Evolutionary conservation across 2,797 vertebrate genomes (phyloP).

Genomic region (Lagodon rhomboides): DNA sequence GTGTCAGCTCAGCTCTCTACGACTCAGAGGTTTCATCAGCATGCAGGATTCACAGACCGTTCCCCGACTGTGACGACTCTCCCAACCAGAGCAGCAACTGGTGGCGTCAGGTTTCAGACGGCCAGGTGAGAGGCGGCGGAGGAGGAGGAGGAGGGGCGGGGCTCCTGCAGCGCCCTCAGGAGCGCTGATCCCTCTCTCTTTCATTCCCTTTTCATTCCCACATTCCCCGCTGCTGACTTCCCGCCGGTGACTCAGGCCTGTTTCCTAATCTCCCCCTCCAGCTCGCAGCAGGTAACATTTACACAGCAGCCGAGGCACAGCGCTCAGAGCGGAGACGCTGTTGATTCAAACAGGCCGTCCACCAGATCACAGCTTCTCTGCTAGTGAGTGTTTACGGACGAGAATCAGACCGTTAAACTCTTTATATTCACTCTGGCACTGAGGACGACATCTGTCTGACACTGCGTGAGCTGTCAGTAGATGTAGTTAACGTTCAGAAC

Average conservation of each 20-base stretch:
- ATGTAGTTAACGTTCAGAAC: background rate
- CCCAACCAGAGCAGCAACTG: conserved; percentile 52
- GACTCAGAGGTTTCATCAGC: background rate
- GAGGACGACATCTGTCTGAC: background rate
- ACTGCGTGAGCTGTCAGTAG: no score
- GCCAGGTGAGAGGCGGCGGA: conserved; percentile 48
- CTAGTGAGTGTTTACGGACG: background rate
- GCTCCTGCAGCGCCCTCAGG: conserved; percentile 21
- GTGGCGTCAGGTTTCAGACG: conserved; percentile 46
- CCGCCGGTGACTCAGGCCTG: conserved; percentile 25
- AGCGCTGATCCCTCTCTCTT: conserved; percentile 44
- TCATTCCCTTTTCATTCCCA: conserved; percentile 25
- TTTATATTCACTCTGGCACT: background rate
- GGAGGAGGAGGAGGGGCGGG: conserved; percentile 18
- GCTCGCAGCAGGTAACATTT: conserved; percentile 29
- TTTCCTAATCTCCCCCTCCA: conserved; percentile 2
- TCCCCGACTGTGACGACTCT: conserved; percentile 9
- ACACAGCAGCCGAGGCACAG: background rate
- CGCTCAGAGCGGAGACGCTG: background rate
- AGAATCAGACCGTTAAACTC: background rate
- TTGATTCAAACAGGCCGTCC: background rate
- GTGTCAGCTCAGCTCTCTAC: background rate
- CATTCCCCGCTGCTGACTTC: conserved; percentile 8
- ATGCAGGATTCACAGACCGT: background rate
- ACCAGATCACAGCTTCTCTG: background rate